Percentiles rank a stretch among this genome's conserved stretches.
Evolutionary conservation across 1,140 invertebrate species (phyloP).

Genomic region (Odontomachus brunneus): DNA sequence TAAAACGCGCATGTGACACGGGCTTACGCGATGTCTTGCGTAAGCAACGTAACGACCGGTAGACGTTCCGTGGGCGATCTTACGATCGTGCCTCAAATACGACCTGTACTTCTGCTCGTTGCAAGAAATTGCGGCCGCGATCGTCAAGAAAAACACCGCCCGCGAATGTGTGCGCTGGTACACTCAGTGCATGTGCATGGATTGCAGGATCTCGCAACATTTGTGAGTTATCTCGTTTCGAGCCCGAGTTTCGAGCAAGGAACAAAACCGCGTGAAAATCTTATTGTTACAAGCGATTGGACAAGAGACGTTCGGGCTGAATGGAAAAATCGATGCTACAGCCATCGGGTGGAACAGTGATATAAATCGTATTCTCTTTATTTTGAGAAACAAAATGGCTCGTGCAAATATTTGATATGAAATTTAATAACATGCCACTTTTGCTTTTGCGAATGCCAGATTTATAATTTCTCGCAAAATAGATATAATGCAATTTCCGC

Average conservation of each 20-base stretch:
- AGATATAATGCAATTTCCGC: too few species aligned
- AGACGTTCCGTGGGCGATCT: constrained; percentile 71
- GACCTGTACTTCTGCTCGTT: constrained; percentile 33
- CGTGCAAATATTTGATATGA: not conserved
- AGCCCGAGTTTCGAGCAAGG: constrained; percentile 1
- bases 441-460: not conserved
- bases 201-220: not conserved
- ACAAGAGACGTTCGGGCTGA: not conserved
- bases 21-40: constrained; percentile 45
- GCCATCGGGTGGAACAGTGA: not conserved
- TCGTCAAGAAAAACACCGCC: constrained; percentile 8
- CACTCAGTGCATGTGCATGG: constrained; percentile 15
- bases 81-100: constrained; percentile 76
- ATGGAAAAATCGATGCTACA: constrained; percentile 22
- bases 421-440: not conserved
- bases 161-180: not conserved
- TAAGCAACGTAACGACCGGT: constrained; percentile 55
- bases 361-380: not conserved
- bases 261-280: constrained; percentile 20
- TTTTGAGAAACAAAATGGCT: not conserved
- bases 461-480: constrained; percentile 12
- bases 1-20: constrained; percentile 39
- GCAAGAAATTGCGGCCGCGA: constrained; percentile 45
- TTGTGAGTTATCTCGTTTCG: constrained; percentile 44
- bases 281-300: constrained; percentile 14